Evolutionary conservation across 1,140 invertebrate species (phyloP), one percentile per base, ranked within the genome.

Genomic region (Drosophila bocki): DNA sequence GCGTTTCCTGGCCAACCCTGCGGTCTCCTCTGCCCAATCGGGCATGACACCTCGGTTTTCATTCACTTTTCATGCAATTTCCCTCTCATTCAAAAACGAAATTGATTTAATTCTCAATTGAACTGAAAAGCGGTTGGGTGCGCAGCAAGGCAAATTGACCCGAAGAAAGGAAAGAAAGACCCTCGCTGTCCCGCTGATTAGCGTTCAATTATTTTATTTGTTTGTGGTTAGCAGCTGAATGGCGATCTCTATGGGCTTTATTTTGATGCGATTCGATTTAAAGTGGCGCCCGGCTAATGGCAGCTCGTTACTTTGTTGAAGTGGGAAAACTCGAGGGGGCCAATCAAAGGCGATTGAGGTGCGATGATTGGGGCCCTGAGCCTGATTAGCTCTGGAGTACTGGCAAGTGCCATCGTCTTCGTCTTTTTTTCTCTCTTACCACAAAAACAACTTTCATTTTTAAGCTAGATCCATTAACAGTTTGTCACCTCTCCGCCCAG

Each of bases 171-270:
- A 51, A 60, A 72, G 63, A 70, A 70, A 70, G 22, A 29, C 37
- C 68, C 67, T 42, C 53, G 39, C 68, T 60, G 54, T 48, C 67
- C 54, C 57, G 50, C 29, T 69, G 75, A 78, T 78, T 78, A 78
- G 75, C 64, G 75, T 77, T 78, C 63, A 70, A 78, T 78, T 78
- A 78, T 78, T 78, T 78, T 78, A 78, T 78, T 78, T 78, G 75
- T 78, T 61, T 78, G 75, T 69, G 63, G 54, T 78, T 69, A 61
- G 75, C 57, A 60, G 64, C 71, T 60, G 75, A 74, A 74, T 37
- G 26, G 72, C 42, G 60, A 63, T 47, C 41, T 51, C 74, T 58
- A 58, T 76, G 60, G 60, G 74, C 58, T 67, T 75, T 67, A 37
- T 51, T 69, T 76, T 50, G 68, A 59, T 74, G 70, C 54, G 70